Percentiles rank a stretch among this genome's conserved stretches.
Evolutionary conservation across 2,888 invertebrate genomes (phyloP).

Genomic region (Agonum fuliginosum): DNA sequence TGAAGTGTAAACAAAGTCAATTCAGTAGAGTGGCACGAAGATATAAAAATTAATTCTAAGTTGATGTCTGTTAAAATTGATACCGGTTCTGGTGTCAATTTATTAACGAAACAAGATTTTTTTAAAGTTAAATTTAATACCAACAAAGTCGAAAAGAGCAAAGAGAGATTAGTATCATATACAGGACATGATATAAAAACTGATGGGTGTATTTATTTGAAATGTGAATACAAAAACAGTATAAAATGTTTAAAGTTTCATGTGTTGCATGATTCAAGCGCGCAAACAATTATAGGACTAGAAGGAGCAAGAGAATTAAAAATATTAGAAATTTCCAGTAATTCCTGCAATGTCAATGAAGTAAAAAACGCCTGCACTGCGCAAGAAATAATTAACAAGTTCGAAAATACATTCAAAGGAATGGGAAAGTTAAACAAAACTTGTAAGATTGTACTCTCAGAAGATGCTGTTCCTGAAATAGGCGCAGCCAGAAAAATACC

Average conservation of each 20-base stretch:
- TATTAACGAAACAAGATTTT: slow-evolving; percentile 12
- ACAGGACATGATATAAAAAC: not conserved
- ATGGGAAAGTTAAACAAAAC: not conserved
- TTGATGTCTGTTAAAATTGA: not conserved
- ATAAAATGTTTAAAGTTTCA: not conserved
- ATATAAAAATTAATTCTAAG: not conserved
- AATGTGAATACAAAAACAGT: not conserved
- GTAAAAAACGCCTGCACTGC: not conserved
- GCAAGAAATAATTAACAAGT: not conserved
- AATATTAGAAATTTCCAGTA: not conserved
- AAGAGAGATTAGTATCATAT: not conserved
- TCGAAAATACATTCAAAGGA: not conserved
- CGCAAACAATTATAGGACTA: not conserved
- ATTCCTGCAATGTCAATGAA: not conserved
- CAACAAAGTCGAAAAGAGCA: not conserved
- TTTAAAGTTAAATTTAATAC: not conserved
- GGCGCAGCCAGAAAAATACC: not conserved
- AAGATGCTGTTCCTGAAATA: not conserved
- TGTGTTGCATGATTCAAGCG: not conserved
- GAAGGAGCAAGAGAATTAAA: not conserved
- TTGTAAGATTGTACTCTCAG: not conserved
- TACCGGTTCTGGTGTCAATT: not conserved
- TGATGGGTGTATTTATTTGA: not conserved
- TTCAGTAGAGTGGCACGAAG: not conserved
- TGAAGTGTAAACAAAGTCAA: not conserved